Evolutionary conservation across 2,797 vertebrate species (phyloP).

Genomic region (Sebastes kiyomatsui): DNA sequence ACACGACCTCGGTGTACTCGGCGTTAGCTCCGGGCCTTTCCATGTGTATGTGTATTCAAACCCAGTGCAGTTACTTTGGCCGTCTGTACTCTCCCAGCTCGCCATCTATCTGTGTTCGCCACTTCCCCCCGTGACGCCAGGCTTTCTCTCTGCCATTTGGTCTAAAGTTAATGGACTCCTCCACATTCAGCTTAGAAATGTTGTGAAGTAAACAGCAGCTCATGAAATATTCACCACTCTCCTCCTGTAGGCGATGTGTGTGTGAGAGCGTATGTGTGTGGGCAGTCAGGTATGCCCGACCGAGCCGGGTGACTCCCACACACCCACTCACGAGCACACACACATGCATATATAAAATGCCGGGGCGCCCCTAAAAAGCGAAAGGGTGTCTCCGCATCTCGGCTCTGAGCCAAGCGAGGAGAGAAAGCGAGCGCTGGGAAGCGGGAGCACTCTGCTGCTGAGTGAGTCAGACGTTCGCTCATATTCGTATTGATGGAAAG

Average conservation of each 20-base stretch:
- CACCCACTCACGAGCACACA: constrained; percentile 22
- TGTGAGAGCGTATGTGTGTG: neutral
- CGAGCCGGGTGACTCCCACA: constrained; percentile 32
- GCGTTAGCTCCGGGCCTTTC: neutral
- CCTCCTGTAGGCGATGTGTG: constrained; percentile 12
- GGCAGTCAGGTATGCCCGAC: constrained; percentile 35
- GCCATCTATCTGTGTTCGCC: constrained; percentile 29
- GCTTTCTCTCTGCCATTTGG: constrained; percentile 58
- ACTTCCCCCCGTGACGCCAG: neutral
- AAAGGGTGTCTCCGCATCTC: constrained; percentile 35
- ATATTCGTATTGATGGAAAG: constrained; percentile 34
- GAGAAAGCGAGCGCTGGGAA: constrained; percentile 29
- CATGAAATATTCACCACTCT: constrained; percentile 77
- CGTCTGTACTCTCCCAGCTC: constrained; percentile 33
- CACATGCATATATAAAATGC: constrained; percentile 39
- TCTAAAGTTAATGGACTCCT: constrained; percentile 70
- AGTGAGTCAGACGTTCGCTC: constrained; percentile 56
- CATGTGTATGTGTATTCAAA: constrained; percentile 23
- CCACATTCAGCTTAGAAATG: constrained; percentile 59
- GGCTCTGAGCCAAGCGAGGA: constrained; percentile 34
- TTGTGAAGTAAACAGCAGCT: constrained; percentile 74
- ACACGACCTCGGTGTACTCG: constrained; percentile 5
- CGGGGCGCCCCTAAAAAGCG: constrained; percentile 34
- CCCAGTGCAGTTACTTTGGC: constrained; percentile 24
- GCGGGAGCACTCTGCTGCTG: constrained; percentile 37